Evolutionary conservation across 2,888 invertebrate species (phyloP).

Genomic region (Timandra comae): DNA sequence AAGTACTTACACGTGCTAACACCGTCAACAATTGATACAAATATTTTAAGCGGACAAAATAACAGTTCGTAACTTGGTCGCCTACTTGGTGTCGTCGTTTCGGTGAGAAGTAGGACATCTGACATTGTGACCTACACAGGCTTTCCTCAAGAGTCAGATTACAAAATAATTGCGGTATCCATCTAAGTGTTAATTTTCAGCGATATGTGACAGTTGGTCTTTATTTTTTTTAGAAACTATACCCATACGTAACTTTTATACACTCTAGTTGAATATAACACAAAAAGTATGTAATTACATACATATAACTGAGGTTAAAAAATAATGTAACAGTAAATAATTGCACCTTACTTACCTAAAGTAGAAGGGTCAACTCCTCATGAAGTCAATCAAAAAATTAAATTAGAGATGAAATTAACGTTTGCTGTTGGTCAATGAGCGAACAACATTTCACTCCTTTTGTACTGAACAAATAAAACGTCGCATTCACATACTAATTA

Average conservation of each 20-base stretch:
- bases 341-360: slow-evolving; percentile 43
- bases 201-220: not conserved
- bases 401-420: slow-evolving; percentile 42
- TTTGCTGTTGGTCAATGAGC: slow-evolving; percentile 43
- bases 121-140: slow-evolving; percentile 60
- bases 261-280: too few relatives aligned
- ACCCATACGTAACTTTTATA: too few relatives aligned
- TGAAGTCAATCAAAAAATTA: slow-evolving; percentile 39
- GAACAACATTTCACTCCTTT: slow-evolving; percentile 69
- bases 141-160: slow-evolving; percentile 35
- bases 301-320: not conserved
- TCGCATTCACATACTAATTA: slow-evolving; percentile 70
- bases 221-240: too few relatives aligned
- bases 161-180: slow-evolving; percentile 21
- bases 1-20: not conserved
- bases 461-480: slow-evolving; percentile 54
- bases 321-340: slow-evolving; percentile 4
- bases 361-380: slow-evolving; percentile 52
- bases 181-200: slow-evolving; percentile 12
- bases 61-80: slow-evolving; percentile 55
- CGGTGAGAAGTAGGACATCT: slow-evolving; percentile 63
- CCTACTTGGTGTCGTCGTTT: slow-evolving; percentile 43
- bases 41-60: slow-evolving; percentile 41
- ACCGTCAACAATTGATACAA: slow-evolving; percentile 12
- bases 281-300: too few relatives aligned